phyloP scores from a whole-genome alignment of 1,140 invertebrate genomes.

The Oedothorax gibbosus region DNA sequence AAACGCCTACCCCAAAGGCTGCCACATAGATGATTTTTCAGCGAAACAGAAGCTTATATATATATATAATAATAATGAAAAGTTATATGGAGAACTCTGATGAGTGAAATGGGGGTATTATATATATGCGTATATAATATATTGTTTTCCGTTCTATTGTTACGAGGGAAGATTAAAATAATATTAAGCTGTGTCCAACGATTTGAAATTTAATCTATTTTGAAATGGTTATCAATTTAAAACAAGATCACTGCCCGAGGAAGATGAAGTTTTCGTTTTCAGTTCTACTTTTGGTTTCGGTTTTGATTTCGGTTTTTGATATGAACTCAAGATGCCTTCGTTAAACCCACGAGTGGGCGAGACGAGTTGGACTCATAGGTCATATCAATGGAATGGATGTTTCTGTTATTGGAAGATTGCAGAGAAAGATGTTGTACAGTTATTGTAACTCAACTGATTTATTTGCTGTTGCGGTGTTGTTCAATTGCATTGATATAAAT shows the following conservation, averaged over 20 bases:
- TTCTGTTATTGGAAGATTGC: not conserved
- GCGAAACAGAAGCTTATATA: conserved; percentile 51
- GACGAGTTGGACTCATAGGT: conserved; percentile 32
- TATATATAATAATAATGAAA: conserved; percentile 31
- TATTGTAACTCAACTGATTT: too few species aligned
- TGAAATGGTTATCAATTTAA: conserved; percentile 31
- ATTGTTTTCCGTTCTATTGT: conserved; percentile 49
- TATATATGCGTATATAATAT: conserved; percentile 54
- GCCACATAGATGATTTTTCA: conserved; percentile 4
- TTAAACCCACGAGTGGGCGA: not conserved
- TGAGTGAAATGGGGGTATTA: conserved; percentile 17
- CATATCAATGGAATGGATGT: conserved; percentile 32
- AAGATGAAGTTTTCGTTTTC: not conserved
- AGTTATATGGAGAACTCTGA: conserved; percentile 37
- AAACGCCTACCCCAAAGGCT: conserved; percentile 15
- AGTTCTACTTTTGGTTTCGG: too few species aligned
- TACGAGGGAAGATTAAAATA: conserved; percentile 5
- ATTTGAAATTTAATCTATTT: conserved; percentile 57
- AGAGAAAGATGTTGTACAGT: too few species aligned
- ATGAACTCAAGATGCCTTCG: conserved; percentile 41
- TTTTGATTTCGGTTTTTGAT: conserved; percentile 19
- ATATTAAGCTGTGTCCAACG: conserved; percentile 50
- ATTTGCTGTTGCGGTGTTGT: conserved; percentile 22
- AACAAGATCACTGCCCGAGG: conserved; percentile 36
- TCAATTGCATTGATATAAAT: conserved; percentile 34